Evolutionary conservation across 2,888 invertebrate species (phyloP).

Genomic region (Stramonita haemastoma): DNA sequence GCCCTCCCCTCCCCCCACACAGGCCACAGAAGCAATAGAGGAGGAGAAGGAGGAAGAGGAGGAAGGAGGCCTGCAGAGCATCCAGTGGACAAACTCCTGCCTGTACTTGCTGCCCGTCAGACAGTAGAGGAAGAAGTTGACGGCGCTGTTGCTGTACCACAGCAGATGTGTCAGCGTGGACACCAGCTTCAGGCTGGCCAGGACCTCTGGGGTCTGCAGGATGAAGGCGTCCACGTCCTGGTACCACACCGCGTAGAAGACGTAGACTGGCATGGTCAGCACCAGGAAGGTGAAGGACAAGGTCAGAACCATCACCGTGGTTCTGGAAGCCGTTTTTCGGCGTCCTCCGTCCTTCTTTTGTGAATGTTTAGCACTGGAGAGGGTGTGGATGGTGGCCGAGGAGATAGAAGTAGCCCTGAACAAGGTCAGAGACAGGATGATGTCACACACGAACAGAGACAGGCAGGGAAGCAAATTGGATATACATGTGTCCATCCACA

Average conservation of each 20-base stretch:
- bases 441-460: background rate
- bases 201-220: background rate
- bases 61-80: background rate
- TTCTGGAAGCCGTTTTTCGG: background rate
- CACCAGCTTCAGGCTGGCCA: background rate
- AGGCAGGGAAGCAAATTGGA: background rate
- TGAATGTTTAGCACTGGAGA: too few relatives aligned
- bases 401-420: background rate
- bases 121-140: background rate
- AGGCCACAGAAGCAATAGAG: too few relatives aligned
- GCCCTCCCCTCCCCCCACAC: too few relatives aligned
- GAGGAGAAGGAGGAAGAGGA: too few relatives aligned
- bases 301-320: background rate
- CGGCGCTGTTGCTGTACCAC: conserved; percentile 15
- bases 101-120: background rate
- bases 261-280: background rate
- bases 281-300: conserved; percentile 6
- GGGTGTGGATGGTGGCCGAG: background rate
- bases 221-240: background rate
- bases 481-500: background rate
- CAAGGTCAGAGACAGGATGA: background rate
- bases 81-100: background rate
- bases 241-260: background rate
- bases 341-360: background rate
- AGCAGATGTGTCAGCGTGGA: background rate